phyloP scores from a whole-genome alignment of 2,113 vertebrate species.

The Mus pahari region DNA sequence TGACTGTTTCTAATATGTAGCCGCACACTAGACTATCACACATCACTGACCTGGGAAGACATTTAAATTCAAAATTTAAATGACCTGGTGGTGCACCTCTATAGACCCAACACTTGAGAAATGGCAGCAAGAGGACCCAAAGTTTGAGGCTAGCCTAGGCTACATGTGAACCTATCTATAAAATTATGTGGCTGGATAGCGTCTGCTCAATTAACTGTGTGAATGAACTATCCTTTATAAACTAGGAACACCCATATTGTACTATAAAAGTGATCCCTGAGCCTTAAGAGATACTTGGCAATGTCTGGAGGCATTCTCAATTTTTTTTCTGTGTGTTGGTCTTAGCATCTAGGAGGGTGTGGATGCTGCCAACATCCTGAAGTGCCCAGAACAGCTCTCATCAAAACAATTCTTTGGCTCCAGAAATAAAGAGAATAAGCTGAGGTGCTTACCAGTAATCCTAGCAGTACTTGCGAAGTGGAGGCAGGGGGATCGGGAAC shows the following conservation, averaged over 20 bases:
- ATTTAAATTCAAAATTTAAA: not conserved
- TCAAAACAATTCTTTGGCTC: not conserved
- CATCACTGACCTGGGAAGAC: not conserved
- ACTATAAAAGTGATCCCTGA: not conserved
- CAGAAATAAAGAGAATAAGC: not conserved
- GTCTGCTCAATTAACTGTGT: not conserved
- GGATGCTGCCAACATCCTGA: not conserved
- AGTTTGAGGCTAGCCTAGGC: not conserved
- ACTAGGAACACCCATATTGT: not conserved
- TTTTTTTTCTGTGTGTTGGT: not conserved
- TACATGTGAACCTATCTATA: not conserved
- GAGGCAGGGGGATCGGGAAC: not conserved
- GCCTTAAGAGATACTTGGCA: not conserved
- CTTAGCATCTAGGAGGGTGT: not conserved
- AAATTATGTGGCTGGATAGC: not conserved
- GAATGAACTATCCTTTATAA: not conserved
- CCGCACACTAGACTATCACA: not conserved
- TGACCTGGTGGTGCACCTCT: too few relatives aligned
- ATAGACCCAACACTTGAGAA: not conserved
- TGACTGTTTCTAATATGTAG: not conserved
- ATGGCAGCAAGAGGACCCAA: not conserved
- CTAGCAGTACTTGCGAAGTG: not conserved
- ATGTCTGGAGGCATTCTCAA: not conserved
- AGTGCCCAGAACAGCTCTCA: not conserved
- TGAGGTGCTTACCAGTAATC: not conserved